Evolutionary conservation across 2,888 invertebrate genomes (phyloP).

Genomic region (Tetramorium bicarinatum): DNA sequence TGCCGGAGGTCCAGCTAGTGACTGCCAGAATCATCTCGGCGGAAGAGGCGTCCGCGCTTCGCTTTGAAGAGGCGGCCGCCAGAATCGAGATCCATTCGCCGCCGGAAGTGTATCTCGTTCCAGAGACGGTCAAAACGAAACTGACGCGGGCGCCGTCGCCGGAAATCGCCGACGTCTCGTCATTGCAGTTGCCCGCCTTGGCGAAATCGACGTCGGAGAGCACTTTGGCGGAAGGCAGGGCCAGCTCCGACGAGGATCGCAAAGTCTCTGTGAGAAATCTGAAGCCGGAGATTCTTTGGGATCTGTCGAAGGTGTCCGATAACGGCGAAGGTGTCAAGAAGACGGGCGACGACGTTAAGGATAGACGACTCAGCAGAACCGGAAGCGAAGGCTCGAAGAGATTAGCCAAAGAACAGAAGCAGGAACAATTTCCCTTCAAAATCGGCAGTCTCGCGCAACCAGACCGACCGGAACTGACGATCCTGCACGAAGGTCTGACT

Average conservation of each 20-base stretch:
- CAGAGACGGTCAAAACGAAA: constrained; percentile 51
- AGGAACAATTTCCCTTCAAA: constrained; percentile 57
- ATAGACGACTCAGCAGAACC: constrained; percentile 70
- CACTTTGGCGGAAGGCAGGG: constrained; percentile 64
- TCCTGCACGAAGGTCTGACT: constrained; percentile 55
- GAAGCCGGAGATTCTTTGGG: constrained; percentile 85
- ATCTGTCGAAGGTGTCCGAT: constrained; percentile 84
- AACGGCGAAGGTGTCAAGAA: constrained; percentile 86
- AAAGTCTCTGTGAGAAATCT: constrained; percentile 85
- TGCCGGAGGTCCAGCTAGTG: constrained; percentile 79
- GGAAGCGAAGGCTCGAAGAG: constrained; percentile 75
- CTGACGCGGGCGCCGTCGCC: constrained; percentile 59
- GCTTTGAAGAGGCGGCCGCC: constrained; percentile 80
- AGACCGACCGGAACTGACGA: constrained; percentile 68
- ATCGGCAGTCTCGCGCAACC: constrained; percentile 70
- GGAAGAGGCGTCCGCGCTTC: constrained; percentile 84
- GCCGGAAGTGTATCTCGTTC: constrained; percentile 83
- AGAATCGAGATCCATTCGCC: constrained; percentile 75
- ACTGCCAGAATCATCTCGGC: constrained; percentile 80
- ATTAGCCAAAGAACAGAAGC: constrained; percentile 19
- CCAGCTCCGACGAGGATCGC: constrained; percentile 65
- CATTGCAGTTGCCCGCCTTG: constrained; percentile 64
- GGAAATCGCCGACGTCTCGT: constrained; percentile 60
- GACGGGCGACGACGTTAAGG: constrained; percentile 65
- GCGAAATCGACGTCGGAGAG: constrained; percentile 81